Percentiles rank a stretch among this genome's conserved stretches.
phyloP scores from a whole-genome alignment of 2,888 invertebrate genomes.

The Aricia artaxerxes region DNA sequence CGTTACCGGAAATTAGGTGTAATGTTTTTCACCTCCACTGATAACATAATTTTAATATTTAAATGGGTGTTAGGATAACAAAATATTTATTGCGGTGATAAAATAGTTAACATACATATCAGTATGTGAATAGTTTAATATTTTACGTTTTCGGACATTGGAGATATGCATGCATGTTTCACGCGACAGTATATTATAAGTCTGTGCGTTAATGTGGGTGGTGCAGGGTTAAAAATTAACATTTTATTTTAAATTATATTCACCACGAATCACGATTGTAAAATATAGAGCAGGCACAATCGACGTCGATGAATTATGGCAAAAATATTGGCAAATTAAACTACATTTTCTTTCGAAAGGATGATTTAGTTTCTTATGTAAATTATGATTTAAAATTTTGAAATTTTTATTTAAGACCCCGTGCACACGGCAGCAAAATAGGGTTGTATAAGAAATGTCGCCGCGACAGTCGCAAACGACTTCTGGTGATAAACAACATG shows the following conservation, averaged over 20 bases:
- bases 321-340: neutral
- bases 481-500: neutral
- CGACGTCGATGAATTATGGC: neutral
- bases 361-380: no score
- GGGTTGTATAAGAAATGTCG: neutral
- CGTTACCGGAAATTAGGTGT: slow-evolving; percentile 24
- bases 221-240: neutral
- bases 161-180: neutral
- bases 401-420: neutral
- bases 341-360: neutral
- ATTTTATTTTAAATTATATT: neutral
- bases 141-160: neutral
- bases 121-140: slow-evolving; percentile 13
- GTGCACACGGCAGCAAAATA: neutral
- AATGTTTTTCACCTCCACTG: slow-evolving; percentile 23
- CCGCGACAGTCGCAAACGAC: neutral
- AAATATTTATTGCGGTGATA: neutral
- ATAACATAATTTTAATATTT: slow-evolving; percentile 12
- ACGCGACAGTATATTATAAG: neutral
- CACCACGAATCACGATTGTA: no score
- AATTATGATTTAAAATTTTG: neutral
- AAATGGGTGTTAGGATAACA: slow-evolving; percentile 8
- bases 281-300: neutral
- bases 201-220: neutral
- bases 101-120: neutral